Base-by-base conservation (phyloP, 2,888 invertebrate species). In the Toxonevra muliebris region DNA sequence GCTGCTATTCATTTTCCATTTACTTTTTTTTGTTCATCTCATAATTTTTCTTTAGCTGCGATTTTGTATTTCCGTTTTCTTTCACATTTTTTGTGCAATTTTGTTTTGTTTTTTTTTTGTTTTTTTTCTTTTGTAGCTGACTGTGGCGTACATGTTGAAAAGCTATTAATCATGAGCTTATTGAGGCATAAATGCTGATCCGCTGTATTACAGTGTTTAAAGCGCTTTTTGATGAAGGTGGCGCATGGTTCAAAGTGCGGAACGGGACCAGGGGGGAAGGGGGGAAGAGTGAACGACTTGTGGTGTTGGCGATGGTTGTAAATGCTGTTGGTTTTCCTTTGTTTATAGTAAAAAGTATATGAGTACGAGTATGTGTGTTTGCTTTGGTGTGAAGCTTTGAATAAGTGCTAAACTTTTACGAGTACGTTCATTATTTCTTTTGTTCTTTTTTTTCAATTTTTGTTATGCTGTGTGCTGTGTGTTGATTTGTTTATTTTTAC, bases 131-230 rank as follows among this genome's bases (percentile, higher is more conserved):
- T 30, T 30, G 30, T 30, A 30, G 30, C 30, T 30, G 30, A 30
- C 30, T 30, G 30, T 30, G 30, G 30, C 7, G 30, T 30, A 68
- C 50, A 70, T 69, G 73, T 61, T 70, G 70, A 66, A 60, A 70
- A 72, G 69, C 73, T 73, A 73, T 73, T 73, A 72, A 73, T 73
- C 73, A 73, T 73, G 60, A 71, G 73, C 73, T 73, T 73, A 73
- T 72, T 73, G 73, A 72, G 73, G 72, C 71, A 73, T 73, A 73
- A 72, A 73, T 67, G 70, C 66, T 73, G 70, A 73, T 73, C 73
- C 72, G 30, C 42, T 59, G 68, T 52, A 65, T 68, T 62, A 68
- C 67, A 63, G 53, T 62, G 59, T 53, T 53, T 63, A 61, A 61
- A 66, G 66, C 63, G 54, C 63, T 58, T 63, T 68, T 59, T 62